Base-by-base conservation (phyloP, 2,113 vertebrate genomes). In the Microtus richardsoni region DNA sequence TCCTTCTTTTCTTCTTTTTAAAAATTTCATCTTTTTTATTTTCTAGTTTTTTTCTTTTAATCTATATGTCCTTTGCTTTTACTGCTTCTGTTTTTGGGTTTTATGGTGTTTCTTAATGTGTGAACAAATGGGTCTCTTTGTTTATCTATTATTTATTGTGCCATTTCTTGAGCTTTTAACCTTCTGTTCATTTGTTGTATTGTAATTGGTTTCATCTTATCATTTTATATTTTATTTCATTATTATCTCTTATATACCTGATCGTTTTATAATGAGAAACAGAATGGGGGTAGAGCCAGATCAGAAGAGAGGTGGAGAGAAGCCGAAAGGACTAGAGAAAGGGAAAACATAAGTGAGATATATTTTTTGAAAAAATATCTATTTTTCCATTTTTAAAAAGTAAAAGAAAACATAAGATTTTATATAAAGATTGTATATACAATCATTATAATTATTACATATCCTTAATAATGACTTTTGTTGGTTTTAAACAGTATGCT, bases 221-320 rank as follows among this genome's bases (percentile, higher is more conserved):
- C 95, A 28, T 97, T 88, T 91, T 96, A 28, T 96, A 83, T 64
- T 87, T 95, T 91, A 94, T 88, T 96, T 17, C 77, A 36, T 49
- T 73, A 17, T 80, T 58, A 60, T 60, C 21, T 82, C 5, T 39
- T 82, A 39, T 36, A 54, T 80, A 2, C 5, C 52, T 39, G 9
- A 14, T 39, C 60, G 52, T 8, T 39, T 60, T 60, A 13, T 39
- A 82, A 60, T 39, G 36, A 39, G 79, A 82, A 22, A 60, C 54
- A 60, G 54, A 39, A 82, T n/a, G 10, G 19, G 17, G 21, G 17
- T 26, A 3, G 21, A 82, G 39, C 21, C 52, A 82, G 52, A 82
- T 39, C 14, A n/a, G 13, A 39, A n/a, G 21, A 22, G 4, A 54
- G 21, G 49, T n/a, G 1, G 49, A 79, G 17, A 22, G 1, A 2